These are phyloP conservation scores for Fragum sueziense DNA, from an alignment of 2,888 invertebrate species.

Conservation along the genomic window DNA sequence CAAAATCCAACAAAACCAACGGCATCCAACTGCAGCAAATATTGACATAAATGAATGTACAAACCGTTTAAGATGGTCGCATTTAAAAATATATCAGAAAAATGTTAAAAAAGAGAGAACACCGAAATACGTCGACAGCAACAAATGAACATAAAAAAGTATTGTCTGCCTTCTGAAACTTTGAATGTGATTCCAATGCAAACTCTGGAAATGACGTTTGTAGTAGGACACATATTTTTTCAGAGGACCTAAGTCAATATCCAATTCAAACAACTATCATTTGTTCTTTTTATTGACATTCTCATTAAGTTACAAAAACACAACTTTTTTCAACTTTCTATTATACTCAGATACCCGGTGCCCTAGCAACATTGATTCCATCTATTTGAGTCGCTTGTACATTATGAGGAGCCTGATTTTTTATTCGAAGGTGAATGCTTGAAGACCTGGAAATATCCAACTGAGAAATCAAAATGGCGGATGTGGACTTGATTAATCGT, in stretches of 20 bases:
- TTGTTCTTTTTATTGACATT: background rate
- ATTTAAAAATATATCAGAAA: too few species aligned
- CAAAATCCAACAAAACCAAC: too few species aligned
- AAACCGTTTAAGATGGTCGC: too few species aligned
- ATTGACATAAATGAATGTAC: too few species aligned
- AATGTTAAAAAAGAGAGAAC: too few species aligned
- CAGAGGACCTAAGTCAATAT: background rate
- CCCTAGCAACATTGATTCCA: constrained; percentile 16
- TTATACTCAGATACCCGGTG: background rate
- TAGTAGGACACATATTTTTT: background rate
- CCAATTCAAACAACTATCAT: background rate
- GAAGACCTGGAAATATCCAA: background rate
- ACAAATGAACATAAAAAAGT: too few species aligned
- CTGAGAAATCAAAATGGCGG: constrained; percentile 12
- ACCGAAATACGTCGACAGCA: too few species aligned
- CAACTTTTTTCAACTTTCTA: constrained; percentile 9
- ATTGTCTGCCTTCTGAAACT: too few species aligned
- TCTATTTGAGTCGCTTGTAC: background rate
- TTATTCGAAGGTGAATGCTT: too few species aligned
- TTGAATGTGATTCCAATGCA: too few species aligned
- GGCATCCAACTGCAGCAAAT: too few species aligned
- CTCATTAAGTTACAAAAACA: background rate
- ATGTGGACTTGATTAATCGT: constrained; percentile 38
- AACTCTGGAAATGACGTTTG: too few species aligned
- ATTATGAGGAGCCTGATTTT: background rate